phyloP scores from a whole-genome alignment of 23 tunicate genomes.

The Corella eumyota region DNA sequence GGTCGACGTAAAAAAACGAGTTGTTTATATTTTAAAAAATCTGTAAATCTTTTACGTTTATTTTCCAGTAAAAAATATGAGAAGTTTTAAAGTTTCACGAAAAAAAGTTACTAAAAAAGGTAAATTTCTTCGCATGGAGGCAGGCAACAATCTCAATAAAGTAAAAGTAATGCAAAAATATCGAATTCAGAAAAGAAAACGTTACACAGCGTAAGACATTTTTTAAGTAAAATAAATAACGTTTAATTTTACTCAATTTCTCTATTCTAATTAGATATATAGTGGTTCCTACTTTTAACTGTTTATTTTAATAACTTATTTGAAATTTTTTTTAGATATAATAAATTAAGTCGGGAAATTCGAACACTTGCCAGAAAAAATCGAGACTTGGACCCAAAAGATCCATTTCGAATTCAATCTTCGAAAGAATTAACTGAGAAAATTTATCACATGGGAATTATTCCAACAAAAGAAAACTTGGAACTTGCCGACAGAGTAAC shows the following conservation, averaged over 20 bases:
- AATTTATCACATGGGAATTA: slow-evolving; percentile 75
- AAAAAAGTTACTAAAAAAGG: slow-evolving; percentile 82
- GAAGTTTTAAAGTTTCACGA: slow-evolving; percentile 80
- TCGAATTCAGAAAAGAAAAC: slow-evolving; percentile 71
- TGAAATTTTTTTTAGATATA: slow-evolving; percentile 9
- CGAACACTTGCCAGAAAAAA: slow-evolving; percentile 45
- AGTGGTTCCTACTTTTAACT: too few relatives aligned
- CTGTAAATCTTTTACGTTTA: too few relatives aligned
- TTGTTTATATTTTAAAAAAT: too few relatives aligned
- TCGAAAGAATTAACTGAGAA: slow-evolving; percentile 58
- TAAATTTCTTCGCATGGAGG: slow-evolving; percentile 84
- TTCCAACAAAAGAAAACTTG: slow-evolving; percentile 73
- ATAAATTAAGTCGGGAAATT: slow-evolving; percentile 74
- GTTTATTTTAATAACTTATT: background rate
- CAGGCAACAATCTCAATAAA: slow-evolving; percentile 67
- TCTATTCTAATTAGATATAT: background rate
- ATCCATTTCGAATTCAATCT: slow-evolving; percentile 53
- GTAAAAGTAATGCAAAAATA: slow-evolving; percentile 59
- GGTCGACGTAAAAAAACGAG: too few relatives aligned
- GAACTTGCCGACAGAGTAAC: slow-evolving; percentile 81
- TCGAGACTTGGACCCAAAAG: slow-evolving; percentile 71
- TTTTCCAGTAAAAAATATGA: too few relatives aligned
- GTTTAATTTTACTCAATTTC: background rate
- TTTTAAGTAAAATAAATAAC: too few relatives aligned
- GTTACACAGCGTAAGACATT: slow-evolving; percentile 49